Evolutionary conservation across 53 echinoderm and acorn worm species (phyloP).

Genomic region (Zoroaster sp.): DNA sequence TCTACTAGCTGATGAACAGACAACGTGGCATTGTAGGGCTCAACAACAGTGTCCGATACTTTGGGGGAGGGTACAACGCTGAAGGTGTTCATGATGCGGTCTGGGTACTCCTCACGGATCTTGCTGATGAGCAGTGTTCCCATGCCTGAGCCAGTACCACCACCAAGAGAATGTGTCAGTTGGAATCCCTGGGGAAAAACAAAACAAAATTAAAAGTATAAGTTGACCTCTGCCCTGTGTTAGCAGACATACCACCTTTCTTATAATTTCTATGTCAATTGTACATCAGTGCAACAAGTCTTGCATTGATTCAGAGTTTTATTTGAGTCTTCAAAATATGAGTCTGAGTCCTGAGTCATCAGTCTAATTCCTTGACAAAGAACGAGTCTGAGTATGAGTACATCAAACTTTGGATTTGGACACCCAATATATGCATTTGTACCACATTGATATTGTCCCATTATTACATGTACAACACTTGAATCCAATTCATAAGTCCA

Average conservation of each 20-base stretch:
- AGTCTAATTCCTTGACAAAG: no score
- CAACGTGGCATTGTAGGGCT: constrained; percentile 94
- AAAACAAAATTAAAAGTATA: background rate
- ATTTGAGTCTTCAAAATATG: no score
- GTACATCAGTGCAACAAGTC: no score
- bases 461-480: no score
- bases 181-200: constrained; percentile 67
- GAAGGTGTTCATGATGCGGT: constrained; percentile 85
- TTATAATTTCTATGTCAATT: no score
- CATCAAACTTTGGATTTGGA: no score
- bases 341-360: no score
- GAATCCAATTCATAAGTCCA: no score
- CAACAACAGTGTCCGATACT: constrained; percentile 97
- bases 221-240: background rate
- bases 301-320: no score
- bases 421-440: no score
- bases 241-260: background rate
- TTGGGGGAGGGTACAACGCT: constrained; percentile 96
- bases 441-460: no score
- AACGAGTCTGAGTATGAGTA: no score
- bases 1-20: constrained; percentile 93
- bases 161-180: constrained; percentile 86
- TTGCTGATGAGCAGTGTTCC: constrained; percentile 89
- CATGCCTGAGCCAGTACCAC: constrained; percentile 83
- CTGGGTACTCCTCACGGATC: constrained; percentile 87